These are phyloP conservation scores for Sinelater perroti DNA, from an alignment of 2,888 invertebrate genomes.

Conservation along the genomic window DNA sequence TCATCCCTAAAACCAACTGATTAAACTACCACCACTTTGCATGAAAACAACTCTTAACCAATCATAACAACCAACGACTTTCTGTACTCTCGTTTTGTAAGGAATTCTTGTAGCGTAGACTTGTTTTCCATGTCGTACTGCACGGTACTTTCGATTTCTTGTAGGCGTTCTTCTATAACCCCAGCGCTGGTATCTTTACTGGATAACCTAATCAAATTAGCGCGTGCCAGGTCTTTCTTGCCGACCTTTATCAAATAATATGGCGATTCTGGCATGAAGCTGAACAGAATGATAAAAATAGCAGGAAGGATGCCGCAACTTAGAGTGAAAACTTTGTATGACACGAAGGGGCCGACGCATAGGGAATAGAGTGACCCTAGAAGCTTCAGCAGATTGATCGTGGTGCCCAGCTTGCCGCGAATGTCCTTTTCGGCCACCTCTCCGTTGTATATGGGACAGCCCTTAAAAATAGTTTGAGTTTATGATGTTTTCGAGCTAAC, in stretches of 20 bases:
- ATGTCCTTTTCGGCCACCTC: conserved; percentile 60
- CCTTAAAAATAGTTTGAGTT: conserved; percentile 48
- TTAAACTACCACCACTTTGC: conserved; percentile 52
- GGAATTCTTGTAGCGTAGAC: conserved; percentile 53
- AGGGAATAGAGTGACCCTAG: conserved; percentile 57
- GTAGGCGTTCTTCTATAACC: conserved; percentile 59
- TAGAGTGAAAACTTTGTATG: conserved; percentile 54
- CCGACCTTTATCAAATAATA: conserved; percentile 60
- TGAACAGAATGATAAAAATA: conserved; percentile 54
- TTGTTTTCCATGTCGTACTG: conserved; percentile 54
- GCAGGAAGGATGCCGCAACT: conserved; percentile 53
- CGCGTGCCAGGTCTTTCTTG: conserved; percentile 51
- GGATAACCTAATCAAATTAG: conserved; percentile 49
- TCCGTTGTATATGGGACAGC: conserved; percentile 59
- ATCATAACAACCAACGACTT: conserved; percentile 35
- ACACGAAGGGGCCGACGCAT: conserved; percentile 56
- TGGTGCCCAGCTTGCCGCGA: conserved; percentile 56
- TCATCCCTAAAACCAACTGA: conserved; percentile 62
- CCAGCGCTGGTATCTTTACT: conserved; percentile 55
- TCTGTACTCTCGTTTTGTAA: conserved; percentile 41
- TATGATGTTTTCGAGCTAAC: conserved; percentile 1
- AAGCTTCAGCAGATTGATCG: conserved; percentile 56
- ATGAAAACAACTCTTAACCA: conserved; percentile 64
- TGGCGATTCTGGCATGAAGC: conserved; percentile 62
- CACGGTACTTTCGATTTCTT: conserved; percentile 55